Percentiles rank a stretch among this genome's conserved stretches.
Evolutionary conservation across 2,797 vertebrate species (phyloP).

Genomic region (Anguilla obscura): DNA sequence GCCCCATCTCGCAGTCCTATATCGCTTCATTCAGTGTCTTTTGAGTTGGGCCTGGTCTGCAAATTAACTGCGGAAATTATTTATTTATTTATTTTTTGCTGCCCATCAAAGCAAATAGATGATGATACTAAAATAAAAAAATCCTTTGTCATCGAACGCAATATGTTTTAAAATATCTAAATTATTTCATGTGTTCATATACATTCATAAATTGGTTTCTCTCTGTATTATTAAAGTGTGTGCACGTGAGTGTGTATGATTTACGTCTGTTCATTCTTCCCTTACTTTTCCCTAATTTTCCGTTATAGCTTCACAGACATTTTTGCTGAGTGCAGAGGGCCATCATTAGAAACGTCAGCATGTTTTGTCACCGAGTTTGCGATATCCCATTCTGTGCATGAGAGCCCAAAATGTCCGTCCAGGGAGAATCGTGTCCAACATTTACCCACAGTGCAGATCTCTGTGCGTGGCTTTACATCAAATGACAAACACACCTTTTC

Average conservation of each 20-base stretch:
- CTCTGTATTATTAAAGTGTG: too few species aligned
- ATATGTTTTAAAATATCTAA: not conserved
- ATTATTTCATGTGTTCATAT: not conserved
- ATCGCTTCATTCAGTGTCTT: not conserved
- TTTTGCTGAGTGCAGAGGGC: not conserved
- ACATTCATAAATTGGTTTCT: too few species aligned
- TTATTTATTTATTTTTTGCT: not conserved
- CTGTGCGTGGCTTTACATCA: not conserved
- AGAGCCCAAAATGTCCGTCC: not conserved
- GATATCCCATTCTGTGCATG: not conserved
- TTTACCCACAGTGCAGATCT: not conserved
- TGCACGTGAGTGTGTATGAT: not conserved
- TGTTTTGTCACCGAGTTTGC: not conserved
- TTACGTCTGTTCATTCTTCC: not conserved
- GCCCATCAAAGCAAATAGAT: slow-evolving; percentile 2
- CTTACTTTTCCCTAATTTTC: not conserved
- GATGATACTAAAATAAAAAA: not conserved
- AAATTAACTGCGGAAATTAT: not conserved
- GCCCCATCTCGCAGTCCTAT: not conserved
- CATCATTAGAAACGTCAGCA: not conserved
- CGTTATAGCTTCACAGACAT: not conserved
- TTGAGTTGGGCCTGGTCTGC: not conserved
- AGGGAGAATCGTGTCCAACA: not conserved
- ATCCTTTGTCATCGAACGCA: not conserved
- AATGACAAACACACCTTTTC: not conserved